phyloP scores from a whole-genome alignment of 2,113 vertebrate species.

The Thamnaconus septentrionalis region DNA sequence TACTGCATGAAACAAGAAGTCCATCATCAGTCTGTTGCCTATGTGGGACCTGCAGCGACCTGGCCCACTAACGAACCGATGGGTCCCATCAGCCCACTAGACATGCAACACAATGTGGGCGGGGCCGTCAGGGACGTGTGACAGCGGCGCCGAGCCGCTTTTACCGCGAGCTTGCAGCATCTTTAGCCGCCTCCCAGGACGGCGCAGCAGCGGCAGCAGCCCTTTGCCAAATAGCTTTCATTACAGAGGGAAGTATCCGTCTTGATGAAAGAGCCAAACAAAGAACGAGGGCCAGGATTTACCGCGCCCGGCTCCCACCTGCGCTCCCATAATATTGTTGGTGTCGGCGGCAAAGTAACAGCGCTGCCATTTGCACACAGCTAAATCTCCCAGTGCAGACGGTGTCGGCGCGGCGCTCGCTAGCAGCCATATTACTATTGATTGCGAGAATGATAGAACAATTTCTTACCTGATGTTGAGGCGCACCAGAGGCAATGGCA shows the following conservation, averaged over 20 bases:
- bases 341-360: slow-evolving; percentile 66
- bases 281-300: slow-evolving; percentile 58
- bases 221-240: slow-evolving; percentile 68
- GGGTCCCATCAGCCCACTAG: slow-evolving; percentile 57
- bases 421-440: slow-evolving; percentile 71
- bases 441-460: slow-evolving; percentile 71
- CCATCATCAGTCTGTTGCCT: background rate
- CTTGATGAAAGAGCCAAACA: slow-evolving; percentile 73
- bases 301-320: slow-evolving; percentile 50
- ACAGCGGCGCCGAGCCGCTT: slow-evolving; percentile 36
- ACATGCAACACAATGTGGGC: slow-evolving; percentile 66
- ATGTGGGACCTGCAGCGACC: slow-evolving; percentile 47
- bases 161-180: slow-evolving; percentile 38
- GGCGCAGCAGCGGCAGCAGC: slow-evolving; percentile 44
- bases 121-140: slow-evolving; percentile 52
- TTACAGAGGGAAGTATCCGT: slow-evolving; percentile 59
- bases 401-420: slow-evolving; percentile 57
- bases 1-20: background rate
- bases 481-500: slow-evolving; percentile 62
- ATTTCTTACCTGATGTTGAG: slow-evolving; percentile 77
- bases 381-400: slow-evolving; percentile 66
- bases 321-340: slow-evolving; percentile 68
- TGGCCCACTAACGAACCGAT: slow-evolving; percentile 63
- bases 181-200: slow-evolving; percentile 55
- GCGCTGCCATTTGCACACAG: slow-evolving; percentile 69